Base-by-base conservation (phyloP, 1,140 invertebrate genomes). In the Lepidotrigona ventralis region DNA sequence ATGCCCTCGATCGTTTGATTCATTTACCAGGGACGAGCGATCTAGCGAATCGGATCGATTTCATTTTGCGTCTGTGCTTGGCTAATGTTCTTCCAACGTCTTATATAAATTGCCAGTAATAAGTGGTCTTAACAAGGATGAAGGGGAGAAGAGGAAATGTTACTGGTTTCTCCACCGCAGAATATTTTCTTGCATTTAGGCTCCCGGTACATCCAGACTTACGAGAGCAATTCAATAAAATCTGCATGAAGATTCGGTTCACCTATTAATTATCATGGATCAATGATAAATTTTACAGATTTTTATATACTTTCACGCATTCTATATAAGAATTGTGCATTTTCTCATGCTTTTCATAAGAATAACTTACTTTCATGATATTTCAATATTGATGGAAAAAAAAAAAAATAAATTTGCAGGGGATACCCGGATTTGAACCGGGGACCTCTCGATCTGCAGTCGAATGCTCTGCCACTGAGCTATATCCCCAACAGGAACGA, bases 401-500 rank as follows among this genome's bases (percentile, higher is more conserved):
- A 73, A 84, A 86, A 72, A 73, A 74, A 58, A 46, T 46, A 46
- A 46, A 46, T 8, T 89, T 72, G 14, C 56, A 97, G 97, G 97
- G 97, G 96, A 96, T 97, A 97, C 96, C 97, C 97, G 97, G 97
- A 96, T 96, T 98, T 97, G 97, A 97, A 97, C 97, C 96, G 96
- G 96, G 96, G 97, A 97, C 97, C 97, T 97, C 96, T 97, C 97
- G 97, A 97, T 97, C 96, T 97, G 96, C 96, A 97, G 96, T 97
- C 96, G 96, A 97, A 97, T 97, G 96, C 96, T 97, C 96, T 97
- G 97, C 97, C 96, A 97, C 96, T 97, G 96, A 97, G 97, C 97
- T 97, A 97, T 97, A 96, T 95, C 96, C 96, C 96, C 96, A 60
- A n/a, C 46, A 53, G 19, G 14, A 26, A 0, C 5, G 9, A 1